Percentiles rank a stretch among this genome's conserved stretches.
These are phyloP conservation scores for Leptinotarsa juncta DNA, from an alignment of 2,888 invertebrate species.

Conservation along the genomic window DNA sequence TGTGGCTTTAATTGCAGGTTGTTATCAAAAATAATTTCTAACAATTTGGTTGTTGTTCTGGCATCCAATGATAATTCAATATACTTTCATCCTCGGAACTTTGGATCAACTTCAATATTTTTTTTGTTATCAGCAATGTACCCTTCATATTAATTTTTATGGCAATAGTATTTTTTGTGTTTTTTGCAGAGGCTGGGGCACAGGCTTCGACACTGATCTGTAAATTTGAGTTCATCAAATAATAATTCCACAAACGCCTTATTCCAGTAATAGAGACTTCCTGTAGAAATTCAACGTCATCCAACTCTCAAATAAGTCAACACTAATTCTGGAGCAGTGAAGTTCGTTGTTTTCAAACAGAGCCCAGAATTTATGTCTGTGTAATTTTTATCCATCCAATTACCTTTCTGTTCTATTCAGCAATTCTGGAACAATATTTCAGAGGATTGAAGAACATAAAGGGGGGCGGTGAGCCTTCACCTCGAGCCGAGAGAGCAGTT, in stretches of 20 bases:
- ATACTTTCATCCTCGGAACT: too few species aligned
- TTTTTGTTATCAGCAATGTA: too few species aligned
- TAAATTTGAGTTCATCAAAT: too few species aligned
- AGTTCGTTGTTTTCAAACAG: conserved; percentile 41
- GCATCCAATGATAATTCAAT: too few species aligned
- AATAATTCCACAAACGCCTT: background rate
- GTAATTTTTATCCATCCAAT: conserved; percentile 65
- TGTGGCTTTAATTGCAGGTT: too few species aligned
- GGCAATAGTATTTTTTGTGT: too few species aligned
- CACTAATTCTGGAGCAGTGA: conserved; percentile 6
- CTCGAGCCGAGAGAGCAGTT: conserved; percentile 47
- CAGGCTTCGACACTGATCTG: too few species aligned
- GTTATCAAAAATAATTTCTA: too few species aligned
- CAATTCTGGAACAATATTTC: conserved; percentile 66
- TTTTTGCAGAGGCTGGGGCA: too few species aligned
- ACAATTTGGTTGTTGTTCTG: too few species aligned
- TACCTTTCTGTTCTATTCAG: conserved; percentile 65
- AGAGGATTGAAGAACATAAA: conserved; percentile 65
- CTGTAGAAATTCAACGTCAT: background rate
- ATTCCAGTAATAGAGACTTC: background rate
- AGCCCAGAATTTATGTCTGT: conserved; percentile 45
- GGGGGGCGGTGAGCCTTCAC: conserved; percentile 53
- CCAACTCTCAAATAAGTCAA: conserved; percentile 13
- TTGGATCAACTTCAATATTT: too few species aligned
- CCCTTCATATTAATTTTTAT: too few species aligned